phyloP scores from a whole-genome alignment of 2,797 vertebrate species.

The Oryzias dopingdopingensis region DNA sequence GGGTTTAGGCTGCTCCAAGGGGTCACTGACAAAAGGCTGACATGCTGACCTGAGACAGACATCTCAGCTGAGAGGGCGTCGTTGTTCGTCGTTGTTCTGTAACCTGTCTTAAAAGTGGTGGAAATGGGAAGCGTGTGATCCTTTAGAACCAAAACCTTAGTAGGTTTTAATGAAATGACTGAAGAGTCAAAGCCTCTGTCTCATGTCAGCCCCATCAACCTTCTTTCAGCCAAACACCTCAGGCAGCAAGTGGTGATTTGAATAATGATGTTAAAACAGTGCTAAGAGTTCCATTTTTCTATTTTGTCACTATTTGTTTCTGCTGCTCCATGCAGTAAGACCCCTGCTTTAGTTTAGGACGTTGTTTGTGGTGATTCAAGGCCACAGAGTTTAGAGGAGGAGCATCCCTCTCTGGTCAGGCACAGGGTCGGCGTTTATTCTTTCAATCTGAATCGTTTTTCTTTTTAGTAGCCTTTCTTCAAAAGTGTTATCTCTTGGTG shows the following conservation, averaged over 20 bases:
- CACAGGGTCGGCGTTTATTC: slow-evolving; percentile 53
- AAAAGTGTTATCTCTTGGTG: slow-evolving; percentile 45
- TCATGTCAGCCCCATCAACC: slow-evolving; percentile 56
- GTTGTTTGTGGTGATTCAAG: slow-evolving; percentile 73
- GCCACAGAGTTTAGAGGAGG: slow-evolving; percentile 69
- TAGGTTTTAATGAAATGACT: slow-evolving; percentile 17
- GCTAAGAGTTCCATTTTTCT: slow-evolving; percentile 80
- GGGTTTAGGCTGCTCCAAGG: slow-evolving; percentile 67
- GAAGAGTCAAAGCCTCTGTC: slow-evolving; percentile 26
- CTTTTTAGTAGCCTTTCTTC: slow-evolving; percentile 30
- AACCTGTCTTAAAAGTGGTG: too few species aligned
- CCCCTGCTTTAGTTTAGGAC: slow-evolving; percentile 79
- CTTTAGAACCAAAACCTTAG: neutral
- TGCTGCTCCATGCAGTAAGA: slow-evolving; percentile 77
- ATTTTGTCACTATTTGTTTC: slow-evolving; percentile 78
- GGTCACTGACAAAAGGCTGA: slow-evolving; percentile 48
- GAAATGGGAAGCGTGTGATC: neutral
- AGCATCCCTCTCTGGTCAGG: slow-evolving; percentile 55
- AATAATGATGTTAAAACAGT: slow-evolving; percentile 78
- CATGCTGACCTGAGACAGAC: slow-evolving; percentile 37
- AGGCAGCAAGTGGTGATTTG: slow-evolving; percentile 77
- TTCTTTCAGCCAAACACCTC: slow-evolving; percentile 51
- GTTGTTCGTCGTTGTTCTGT: slow-evolving; percentile 7
- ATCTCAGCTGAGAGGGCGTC: slow-evolving; percentile 14
- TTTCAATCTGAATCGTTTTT: neutral